Percentiles rank a stretch among this genome's conserved stretches.
These are phyloP conservation scores for Chrysaora quinquecirrha DNA, from an alignment of 30 jellyfish, hydroid and myxozoan genomes.

Conservation along the genomic window DNA sequence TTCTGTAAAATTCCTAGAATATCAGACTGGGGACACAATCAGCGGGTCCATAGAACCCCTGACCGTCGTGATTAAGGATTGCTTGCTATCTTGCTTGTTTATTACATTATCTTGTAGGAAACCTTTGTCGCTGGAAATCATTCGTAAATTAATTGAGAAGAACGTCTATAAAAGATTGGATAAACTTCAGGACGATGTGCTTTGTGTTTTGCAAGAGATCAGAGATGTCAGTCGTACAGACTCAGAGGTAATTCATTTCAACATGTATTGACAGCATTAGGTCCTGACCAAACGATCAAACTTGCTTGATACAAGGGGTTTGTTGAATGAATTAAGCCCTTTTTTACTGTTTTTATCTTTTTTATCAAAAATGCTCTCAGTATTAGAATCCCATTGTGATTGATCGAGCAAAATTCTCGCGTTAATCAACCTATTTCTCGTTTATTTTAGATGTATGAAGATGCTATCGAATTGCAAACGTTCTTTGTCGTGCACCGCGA, in stretches of 20 bases:
- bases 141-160: conserved; percentile 73
- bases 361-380: background rate
- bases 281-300: too few species aligned
- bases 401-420: too few species aligned
- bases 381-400: too few species aligned
- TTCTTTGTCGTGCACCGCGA: conserved; percentile 84
- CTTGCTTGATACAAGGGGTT: too few species aligned
- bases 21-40: too few species aligned
- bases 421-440: too few species aligned
- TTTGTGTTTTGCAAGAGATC: conserved; percentile 66
- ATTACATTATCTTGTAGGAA: conserved; percentile 75
- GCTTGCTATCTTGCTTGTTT: too few species aligned
- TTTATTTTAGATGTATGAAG: conserved; percentile 90
- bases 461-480: conserved; percentile 83
- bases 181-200: conserved; percentile 84
- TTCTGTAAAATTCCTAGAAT: too few species aligned
- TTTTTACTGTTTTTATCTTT: background rate
- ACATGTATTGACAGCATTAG: too few species aligned
- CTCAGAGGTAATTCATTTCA: conserved; percentile 92
- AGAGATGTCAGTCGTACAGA: conserved; percentile 83
- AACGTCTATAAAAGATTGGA: conserved; percentile 83
- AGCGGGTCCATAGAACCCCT: too few species aligned
- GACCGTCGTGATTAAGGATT: too few species aligned
- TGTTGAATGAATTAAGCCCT: too few species aligned
- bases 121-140: conserved; percentile 75